Percentiles rank a stretch among this genome's conserved stretches.
phyloP scores from a whole-genome alignment of 2,888 invertebrate species.

The Gisinianus flammeolus region DNA sequence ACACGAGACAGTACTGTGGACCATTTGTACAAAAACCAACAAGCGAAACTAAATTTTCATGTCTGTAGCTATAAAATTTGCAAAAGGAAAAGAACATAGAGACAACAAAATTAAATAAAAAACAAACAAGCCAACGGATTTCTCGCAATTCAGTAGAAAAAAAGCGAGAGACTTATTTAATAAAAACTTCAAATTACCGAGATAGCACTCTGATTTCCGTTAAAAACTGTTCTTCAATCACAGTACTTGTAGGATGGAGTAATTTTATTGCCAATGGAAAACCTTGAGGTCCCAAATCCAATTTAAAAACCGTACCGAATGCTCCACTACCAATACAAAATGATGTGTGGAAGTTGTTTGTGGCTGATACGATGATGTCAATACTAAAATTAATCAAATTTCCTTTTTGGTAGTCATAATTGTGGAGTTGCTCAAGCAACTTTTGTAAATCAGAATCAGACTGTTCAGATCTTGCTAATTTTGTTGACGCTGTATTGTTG shows the following conservation, averaged over 20 bases:
- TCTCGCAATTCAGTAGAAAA: neutral
- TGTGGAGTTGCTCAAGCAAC: constrained; percentile 51
- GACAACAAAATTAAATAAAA: too few species aligned
- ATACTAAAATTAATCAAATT: constrained; percentile 54
- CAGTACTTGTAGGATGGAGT: constrained; percentile 48
- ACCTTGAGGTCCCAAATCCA: constrained; percentile 46
- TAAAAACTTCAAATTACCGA: constrained; percentile 16
- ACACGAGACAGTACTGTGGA: constrained; percentile 73
- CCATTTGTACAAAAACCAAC: constrained; percentile 77
- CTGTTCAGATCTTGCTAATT: neutral
- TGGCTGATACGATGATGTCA: constrained; percentile 46
- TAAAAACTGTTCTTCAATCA: constrained; percentile 56
- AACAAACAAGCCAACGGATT: neutral
- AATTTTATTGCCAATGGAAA: constrained; percentile 52
- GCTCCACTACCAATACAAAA: constrained; percentile 53
- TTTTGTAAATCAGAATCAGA: constrained; percentile 17
- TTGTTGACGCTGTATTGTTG: neutral
- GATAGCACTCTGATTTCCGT: constrained; percentile 60
- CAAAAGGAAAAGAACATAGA: too few species aligned
- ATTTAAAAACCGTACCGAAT: constrained; percentile 56
- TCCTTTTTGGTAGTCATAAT: constrained; percentile 52
- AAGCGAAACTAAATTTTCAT: constrained; percentile 76
- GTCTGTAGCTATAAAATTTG: constrained; percentile 67
- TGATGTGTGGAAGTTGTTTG: constrained; percentile 48
- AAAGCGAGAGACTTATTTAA: neutral